phyloP scores from a whole-genome alignment of 2,888 invertebrate species.

The Eurois occulta region DNA sequence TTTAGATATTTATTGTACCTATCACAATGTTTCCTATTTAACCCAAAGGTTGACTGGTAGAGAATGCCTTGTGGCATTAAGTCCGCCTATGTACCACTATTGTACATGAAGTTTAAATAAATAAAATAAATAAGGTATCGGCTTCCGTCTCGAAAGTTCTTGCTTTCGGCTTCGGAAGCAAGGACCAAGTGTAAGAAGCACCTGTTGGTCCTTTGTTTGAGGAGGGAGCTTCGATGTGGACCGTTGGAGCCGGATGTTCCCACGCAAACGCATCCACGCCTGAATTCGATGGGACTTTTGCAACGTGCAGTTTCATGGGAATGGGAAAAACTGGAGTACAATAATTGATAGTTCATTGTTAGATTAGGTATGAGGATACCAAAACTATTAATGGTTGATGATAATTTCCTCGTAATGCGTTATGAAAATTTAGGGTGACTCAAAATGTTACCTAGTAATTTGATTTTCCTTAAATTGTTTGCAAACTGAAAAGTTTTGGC shows the following conservation, averaged over 20 bases:
- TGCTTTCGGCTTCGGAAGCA: constrained; percentile 83
- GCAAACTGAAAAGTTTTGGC: background rate
- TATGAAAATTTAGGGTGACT: background rate
- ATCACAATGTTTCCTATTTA: no score
- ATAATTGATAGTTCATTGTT: constrained; percentile 1
- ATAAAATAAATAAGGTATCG: constrained; percentile 66
- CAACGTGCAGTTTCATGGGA: constrained; percentile 55
- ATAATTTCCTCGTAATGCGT: constrained; percentile 1
- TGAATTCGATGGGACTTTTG: constrained; percentile 62
- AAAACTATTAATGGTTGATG: constrained; percentile 10
- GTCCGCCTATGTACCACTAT: no score
- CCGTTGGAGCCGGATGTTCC: constrained; percentile 83
- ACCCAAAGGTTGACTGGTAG: no score
- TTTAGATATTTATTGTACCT: no score
- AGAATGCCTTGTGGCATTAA: no score
- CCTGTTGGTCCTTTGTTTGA: constrained; percentile 81
- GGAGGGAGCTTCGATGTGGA: constrained; percentile 61
- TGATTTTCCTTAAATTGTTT: background rate
- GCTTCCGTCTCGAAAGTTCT: constrained; percentile 64
- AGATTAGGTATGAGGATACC: background rate
- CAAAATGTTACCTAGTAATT: constrained; percentile 1
- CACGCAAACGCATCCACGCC: constrained; percentile 79
- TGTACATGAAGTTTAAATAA: no score
- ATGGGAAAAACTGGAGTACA: constrained; percentile 16
- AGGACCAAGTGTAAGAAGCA: constrained; percentile 75